Evolutionary conservation across 2,888 invertebrate genomes (phyloP), one percentile per base, ranked within the genome.

Genomic region (Pollenia labialis): DNA sequence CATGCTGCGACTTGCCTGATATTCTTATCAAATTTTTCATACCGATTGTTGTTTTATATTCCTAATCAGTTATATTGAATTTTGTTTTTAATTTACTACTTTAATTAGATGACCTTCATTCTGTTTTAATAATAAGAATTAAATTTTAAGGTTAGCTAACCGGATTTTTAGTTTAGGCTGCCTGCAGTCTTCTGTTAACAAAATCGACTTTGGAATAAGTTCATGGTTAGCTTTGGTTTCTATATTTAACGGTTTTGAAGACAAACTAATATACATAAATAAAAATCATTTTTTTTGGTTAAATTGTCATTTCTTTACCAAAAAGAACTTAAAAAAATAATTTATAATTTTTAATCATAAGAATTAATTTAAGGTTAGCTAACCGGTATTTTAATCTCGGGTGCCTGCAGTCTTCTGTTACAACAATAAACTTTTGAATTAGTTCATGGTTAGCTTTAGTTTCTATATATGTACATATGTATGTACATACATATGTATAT

Each of bases 41-140:
- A n/a, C 32, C 32, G 14, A 12, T 32, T 14, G 12, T 32, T 7
- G 40, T 60, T 64, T 32, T 6, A 44, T 10, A 44, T 44, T 64
- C 44, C 10, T 12, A 44, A 64, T 64, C 44, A 44, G 42, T 64
- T 64, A 64, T 44, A 42, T 64, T 64, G 44, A 64, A 42, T 10
- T 44, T 42, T 44, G 16, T 64, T 16, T 64, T 11, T 6, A 46
- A n/a, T n/a, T n/a, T n/a, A 32, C 32, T 32, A 6, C 32, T 32
- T 32, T 32, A 32, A 6, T 32, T 6, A 32, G 32, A 32, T 32
- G 32, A 6, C 32, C 32, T 32, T 32, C 32, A 0, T 32, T 32
- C 32, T 32, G 32, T 32, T 32, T 32, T 32, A 6, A 6, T 32
- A 6, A 32, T 32, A 32, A 32, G 32, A 32, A 32, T 18, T 44